Evolutionary conservation across 2,888 invertebrate species (phyloP).

Genomic region (Drosophila mimica): DNA sequence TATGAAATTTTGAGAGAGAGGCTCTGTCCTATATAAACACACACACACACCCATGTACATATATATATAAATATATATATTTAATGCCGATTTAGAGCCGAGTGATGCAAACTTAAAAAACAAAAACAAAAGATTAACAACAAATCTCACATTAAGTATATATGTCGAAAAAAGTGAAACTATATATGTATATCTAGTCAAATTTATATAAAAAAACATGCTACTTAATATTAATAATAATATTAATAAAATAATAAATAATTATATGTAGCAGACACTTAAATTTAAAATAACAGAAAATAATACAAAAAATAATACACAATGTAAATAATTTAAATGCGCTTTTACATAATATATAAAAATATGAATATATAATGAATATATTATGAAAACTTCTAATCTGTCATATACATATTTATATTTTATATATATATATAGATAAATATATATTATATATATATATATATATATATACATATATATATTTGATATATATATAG

Average conservation of each 20-base stretch:
- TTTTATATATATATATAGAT: neutral
- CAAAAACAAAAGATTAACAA: neutral
- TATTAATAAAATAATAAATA: neutral
- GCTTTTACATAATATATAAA: neutral
- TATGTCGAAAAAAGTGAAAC: constrained; percentile 33
- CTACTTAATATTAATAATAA: constrained; percentile 14
- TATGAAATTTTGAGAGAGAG: constrained; percentile 11
- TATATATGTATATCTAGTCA: constrained; percentile 65
- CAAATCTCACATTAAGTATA: constrained; percentile 27
- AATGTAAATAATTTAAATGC: constrained; percentile 8
- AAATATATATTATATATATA: constrained; percentile 1
- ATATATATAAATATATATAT: constrained; percentile 12
- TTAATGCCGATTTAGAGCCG: constrained; percentile 20
- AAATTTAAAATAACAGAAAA: constrained; percentile 12
- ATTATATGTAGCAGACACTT: constrained; percentile 4
- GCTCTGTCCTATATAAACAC: constrained; percentile 5
- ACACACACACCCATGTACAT: constrained; percentile 27
- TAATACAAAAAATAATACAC: neutral
- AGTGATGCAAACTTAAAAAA: constrained; percentile 35
- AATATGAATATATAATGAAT: neutral
- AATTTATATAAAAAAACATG: constrained; percentile 51
- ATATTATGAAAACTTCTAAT: neutral
- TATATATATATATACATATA: neutral
- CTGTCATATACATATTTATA: neutral
- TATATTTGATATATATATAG: too few relatives aligned